Conservation (phyloP, 2,888 invertebrate genomes). For the Oxystoma pomonae region DNA sequence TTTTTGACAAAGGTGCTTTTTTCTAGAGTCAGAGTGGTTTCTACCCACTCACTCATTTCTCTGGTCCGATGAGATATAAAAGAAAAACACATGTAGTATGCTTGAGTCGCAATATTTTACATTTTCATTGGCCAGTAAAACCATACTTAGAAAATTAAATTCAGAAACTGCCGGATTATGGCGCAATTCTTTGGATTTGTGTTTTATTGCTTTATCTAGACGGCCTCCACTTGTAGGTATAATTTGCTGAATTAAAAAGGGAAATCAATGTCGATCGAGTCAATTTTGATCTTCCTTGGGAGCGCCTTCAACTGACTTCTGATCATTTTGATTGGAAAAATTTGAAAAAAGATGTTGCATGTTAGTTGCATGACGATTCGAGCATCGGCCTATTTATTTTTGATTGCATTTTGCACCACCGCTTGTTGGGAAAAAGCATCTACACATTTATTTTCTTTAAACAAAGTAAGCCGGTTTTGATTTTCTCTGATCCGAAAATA, state of each 20-base stretch:
- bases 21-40: too few species aligned
- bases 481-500: too few species aligned
- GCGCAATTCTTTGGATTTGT: constrained; percentile 19
- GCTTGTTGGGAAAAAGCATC: too few species aligned
- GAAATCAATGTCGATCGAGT: not conserved
- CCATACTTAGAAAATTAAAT: constrained; percentile 36
- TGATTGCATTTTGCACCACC: too few species aligned
- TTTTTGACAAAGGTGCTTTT: too few species aligned
- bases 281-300: not conserved
- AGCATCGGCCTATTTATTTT: too few species aligned
- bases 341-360: too few species aligned
- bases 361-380: too few species aligned
- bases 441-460: too few species aligned
- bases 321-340: not conserved
- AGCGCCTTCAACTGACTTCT: too few species aligned
- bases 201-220: constrained; percentile 36
- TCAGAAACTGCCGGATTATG: not conserved
- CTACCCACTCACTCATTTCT: too few species aligned
- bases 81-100: constrained; percentile 22
- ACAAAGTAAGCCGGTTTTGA: too few species aligned
- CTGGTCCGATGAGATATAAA: not conserved
- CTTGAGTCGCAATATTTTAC: constrained; percentile 30
- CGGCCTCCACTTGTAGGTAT: constrained; percentile 6
- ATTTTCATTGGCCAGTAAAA: constrained; percentile 37
- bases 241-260: not conserved